Evolutionary conservation across 64 coral and sea anemone genomes (phyloP), one percentile per base, ranked within the genome.

Genomic region (Montipora efflorescens): DNA sequence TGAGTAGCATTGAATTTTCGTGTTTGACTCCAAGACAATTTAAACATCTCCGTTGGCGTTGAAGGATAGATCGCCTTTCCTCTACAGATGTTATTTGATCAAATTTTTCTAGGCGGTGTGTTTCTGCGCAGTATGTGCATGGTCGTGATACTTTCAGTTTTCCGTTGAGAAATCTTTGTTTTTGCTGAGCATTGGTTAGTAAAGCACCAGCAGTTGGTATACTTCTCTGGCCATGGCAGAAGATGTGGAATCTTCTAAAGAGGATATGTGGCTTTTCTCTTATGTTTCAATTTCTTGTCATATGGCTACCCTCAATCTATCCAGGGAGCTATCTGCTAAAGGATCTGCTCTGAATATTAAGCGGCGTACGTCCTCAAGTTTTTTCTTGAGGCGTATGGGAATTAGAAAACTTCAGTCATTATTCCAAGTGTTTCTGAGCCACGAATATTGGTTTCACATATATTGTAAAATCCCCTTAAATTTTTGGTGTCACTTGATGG

Each of bases 241-340:
- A 74, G 8, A 44, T 47, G 23, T 82, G 77, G 52, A 93, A 64
- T 78, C 84, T 66, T 93, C 71, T 14, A 93, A 28, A 28, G 28
- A 74, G 84, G 59, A 22, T 69, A 50, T 18, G 53, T 79, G 82
- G 47, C 91, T 57, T 44, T 87, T 87, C 59, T 93, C 91, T 67
- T 62, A n/a, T 23, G 91, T 93, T 57, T 70, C 75, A 10, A 93
- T 93, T 93, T 93, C 83, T 44, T 25, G 74, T 93, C 81, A 36
- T 61, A 87, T 58, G 19, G 91, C 82, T 13, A 44, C 47, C 50
- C 91, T 87, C 68, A 93, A 64, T 78, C 84, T 66, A 49, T 93
- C 71, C 13, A 93, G 22, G 8, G 91, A 93, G 28, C 67, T 93
- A 48, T 93, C 75, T 55, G 91, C 83, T 23, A 19, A 67, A 79